Conservation (phyloP, 2,888 invertebrate genomes). For the Oxytorus armatus region DNA sequence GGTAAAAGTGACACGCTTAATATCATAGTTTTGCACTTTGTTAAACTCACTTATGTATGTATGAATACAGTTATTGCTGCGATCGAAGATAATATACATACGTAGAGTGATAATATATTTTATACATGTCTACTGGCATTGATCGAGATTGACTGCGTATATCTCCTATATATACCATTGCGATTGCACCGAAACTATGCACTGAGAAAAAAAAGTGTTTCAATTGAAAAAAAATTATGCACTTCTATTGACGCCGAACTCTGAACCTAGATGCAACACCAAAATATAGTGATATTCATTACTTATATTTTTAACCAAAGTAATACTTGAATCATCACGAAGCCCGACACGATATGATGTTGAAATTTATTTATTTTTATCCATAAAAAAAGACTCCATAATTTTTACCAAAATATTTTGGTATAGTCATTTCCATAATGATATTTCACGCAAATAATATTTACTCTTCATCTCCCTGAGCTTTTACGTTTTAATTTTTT, state of each 20-base stretch:
- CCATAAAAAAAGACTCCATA: too few species aligned
- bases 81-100: constrained; percentile 1
- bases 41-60: not conserved
- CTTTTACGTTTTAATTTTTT: not conserved
- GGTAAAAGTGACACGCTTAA: constrained; percentile 3
- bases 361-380: too few species aligned
- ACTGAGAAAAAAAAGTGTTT: not conserved
- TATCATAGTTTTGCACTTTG: constrained; percentile 13
- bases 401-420: too few species aligned
- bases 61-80: not conserved
- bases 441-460: not conserved
- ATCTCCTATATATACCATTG: not conserved
- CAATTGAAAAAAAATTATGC: not conserved
- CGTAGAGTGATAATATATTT: constrained; percentile 3
- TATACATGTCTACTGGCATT: not conserved
- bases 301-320: too few species aligned
- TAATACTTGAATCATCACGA: too few species aligned
- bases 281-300: not conserved
- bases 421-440: too few species aligned
- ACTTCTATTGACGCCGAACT: too few species aligned
- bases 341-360: too few species aligned
- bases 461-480: not conserved
- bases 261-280: too few species aligned
- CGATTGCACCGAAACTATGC: not conserved
- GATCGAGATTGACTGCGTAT: constrained; percentile 7